These are phyloP conservation scores for Macrophya alboannulata DNA, from an alignment of 2,888 invertebrate genomes.

Conservation along the genomic window DNA sequence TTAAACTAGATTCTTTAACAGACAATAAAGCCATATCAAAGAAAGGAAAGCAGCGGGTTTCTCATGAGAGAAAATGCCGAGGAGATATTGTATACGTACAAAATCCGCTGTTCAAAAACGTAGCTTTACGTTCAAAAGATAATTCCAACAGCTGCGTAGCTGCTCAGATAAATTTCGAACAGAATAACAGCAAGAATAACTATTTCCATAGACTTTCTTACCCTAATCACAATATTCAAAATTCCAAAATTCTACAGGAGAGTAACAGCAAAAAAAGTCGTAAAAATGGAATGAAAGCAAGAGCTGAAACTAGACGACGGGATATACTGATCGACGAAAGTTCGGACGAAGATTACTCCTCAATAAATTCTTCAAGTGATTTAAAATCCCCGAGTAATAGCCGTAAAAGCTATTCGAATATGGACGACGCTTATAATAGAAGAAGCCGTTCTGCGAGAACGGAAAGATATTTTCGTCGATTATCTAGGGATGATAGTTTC, in stretches of 20 bases:
- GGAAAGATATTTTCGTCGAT: constrained; percentile 89
- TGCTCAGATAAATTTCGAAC: background rate
- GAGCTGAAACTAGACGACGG: constrained; percentile 85
- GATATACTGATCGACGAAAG: constrained; percentile 85
- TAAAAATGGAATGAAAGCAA: constrained; percentile 85
- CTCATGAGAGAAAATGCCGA: background rate
- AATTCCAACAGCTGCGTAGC: background rate
- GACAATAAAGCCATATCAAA: background rate
- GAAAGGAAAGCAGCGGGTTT: background rate
- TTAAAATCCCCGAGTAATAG: constrained; percentile 87
- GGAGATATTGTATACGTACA: constrained; percentile 30
- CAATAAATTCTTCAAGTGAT: constrained; percentile 86
- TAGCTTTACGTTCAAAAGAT: background rate
- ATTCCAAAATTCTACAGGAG: background rate
- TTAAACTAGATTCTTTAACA: background rate
- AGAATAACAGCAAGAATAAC: background rate
- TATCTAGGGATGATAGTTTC: constrained; percentile 85
- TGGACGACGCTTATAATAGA: constrained; percentile 83
- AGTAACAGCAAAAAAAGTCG: constrained; percentile 78
- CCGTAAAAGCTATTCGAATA: constrained; percentile 70
- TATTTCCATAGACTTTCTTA: background rate
- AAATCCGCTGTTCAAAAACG: constrained; percentile 26
- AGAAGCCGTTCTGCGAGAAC: constrained; percentile 89
- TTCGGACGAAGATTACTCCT: constrained; percentile 87
- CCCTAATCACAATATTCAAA: background rate